Conservation (phyloP, 2,797 vertebrate species). For the Heteromormyrus szaboi region DNA sequence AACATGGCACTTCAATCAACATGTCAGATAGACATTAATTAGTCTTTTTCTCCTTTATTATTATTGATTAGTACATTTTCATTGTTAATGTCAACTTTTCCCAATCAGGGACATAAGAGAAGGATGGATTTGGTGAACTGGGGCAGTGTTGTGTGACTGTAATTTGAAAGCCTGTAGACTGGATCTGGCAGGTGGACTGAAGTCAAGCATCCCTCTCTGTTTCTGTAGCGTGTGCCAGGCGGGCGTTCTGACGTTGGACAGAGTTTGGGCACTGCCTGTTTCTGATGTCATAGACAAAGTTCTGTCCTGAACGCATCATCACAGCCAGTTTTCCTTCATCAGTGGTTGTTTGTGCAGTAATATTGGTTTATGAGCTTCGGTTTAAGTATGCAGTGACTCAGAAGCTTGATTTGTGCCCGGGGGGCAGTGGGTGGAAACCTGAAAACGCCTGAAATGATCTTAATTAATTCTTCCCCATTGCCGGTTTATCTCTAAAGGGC, state of each 20-base stretch:
- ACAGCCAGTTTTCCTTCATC: background rate
- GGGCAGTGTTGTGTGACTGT: background rate
- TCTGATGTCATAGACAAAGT: background rate
- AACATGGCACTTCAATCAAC: background rate
- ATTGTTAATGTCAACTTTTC: background rate
- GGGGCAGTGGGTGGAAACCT: background rate
- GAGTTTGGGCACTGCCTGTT: slow-evolving; percentile 5
- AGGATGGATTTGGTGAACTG: background rate
- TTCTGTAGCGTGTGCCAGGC: background rate
- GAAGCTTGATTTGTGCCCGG: background rate
- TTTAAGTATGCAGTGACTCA: background rate
- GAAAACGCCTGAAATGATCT: background rate
- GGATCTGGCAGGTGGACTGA: background rate
- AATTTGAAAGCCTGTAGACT: background rate
- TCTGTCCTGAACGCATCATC: background rate
- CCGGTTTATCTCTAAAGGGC: background rate
- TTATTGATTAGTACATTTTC: background rate
- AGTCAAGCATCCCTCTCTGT: background rate
- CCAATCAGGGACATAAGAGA: background rate
- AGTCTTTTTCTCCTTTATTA: background rate
- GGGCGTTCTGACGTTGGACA: background rate
- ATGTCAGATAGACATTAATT: background rate
- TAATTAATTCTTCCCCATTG: slow-evolving; percentile 12
- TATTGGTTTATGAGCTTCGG: background rate
- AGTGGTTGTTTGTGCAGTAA: background rate